These are phyloP conservation scores for Auanema sp. DNA, from an alignment of 2,888 invertebrate species.

Conservation along the genomic window DNA sequence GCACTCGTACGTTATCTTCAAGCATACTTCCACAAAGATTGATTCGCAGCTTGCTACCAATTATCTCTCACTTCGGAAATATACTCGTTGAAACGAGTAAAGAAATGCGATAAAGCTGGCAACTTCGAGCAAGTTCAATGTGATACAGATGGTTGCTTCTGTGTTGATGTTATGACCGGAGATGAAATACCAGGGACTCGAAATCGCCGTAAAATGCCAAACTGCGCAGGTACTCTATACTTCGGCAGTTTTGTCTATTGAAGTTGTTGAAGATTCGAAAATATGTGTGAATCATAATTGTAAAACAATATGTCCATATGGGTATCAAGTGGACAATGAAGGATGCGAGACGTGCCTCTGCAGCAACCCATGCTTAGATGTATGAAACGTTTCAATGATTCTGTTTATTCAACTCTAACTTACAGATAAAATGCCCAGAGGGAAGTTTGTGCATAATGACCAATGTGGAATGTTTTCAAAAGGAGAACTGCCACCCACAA, in stretches of 20 bases:
- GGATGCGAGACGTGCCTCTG: slow-evolving; percentile 58
- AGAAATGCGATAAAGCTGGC: slow-evolving; percentile 51
- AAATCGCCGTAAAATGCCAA: slow-evolving; percentile 32
- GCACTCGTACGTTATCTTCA: slow-evolving; percentile 35
- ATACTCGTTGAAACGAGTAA: slow-evolving; percentile 36
- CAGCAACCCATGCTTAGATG: slow-evolving; percentile 50
- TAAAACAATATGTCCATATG: slow-evolving; percentile 42
- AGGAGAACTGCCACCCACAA: slow-evolving; percentile 48
- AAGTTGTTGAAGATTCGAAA: slow-evolving; percentile 22
- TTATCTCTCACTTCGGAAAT: slow-evolving; percentile 50
- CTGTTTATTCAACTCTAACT: neutral
- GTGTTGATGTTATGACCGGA: slow-evolving; percentile 51
- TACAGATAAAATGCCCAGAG: slow-evolving; percentile 45
- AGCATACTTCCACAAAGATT: neutral
- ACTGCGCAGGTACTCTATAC: slow-evolving; percentile 36
- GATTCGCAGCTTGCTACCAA: slow-evolving; percentile 50
- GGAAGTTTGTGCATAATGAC: slow-evolving; percentile 51
- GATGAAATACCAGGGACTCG: slow-evolving; percentile 46
- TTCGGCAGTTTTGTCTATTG: neutral
- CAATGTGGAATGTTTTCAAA: slow-evolving; percentile 49
- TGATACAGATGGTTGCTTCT: slow-evolving; percentile 53
- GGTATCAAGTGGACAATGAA: slow-evolving; percentile 38
- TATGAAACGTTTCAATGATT: slow-evolving; percentile 9
- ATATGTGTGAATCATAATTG: slow-evolving; percentile 33
- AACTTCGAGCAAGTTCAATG: slow-evolving; percentile 56